Percentiles rank a stretch among this genome's conserved stretches.
phyloP scores from a whole-genome alignment of 2,888 invertebrate genomes.

The Linnaemya vulpina region DNA sequence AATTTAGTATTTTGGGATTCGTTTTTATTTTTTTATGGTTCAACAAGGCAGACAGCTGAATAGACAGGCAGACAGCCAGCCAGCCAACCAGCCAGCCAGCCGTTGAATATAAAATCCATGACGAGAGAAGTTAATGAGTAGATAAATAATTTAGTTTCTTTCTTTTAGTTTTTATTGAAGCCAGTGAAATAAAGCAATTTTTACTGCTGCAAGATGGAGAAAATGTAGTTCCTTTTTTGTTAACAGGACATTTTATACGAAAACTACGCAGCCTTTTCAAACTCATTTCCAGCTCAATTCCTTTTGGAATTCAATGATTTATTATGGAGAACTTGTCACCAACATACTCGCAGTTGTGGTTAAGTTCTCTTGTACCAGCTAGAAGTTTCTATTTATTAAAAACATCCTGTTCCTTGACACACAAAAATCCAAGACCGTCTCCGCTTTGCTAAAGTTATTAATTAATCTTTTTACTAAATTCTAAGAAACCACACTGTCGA shows the following conservation, averaged over 20 bases:
- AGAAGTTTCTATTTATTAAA: not conserved
- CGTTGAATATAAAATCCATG: not conserved
- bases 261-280: not conserved
- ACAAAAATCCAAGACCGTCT: not conserved
- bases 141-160: not conserved
- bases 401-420: not conserved
- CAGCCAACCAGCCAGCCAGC: not conserved
- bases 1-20: constrained; percentile 26
- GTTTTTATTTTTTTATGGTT: not conserved
- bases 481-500: not conserved
- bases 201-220: not conserved
- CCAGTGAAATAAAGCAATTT: not conserved
- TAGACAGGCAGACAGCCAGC: not conserved
- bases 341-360: not conserved
- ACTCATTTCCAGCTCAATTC: not conserved
- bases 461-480: not conserved
- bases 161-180: not conserved
- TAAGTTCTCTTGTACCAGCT: not conserved
- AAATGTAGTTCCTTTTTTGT: not conserved
- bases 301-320: not conserved
- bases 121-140: constrained; percentile 2
- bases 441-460: not conserved
- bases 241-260: not conserved
- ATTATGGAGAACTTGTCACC: not conserved
- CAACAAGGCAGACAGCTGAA: not conserved